These are phyloP conservation scores for Eristalis pertinax DNA, from an alignment of 2,888 invertebrate genomes.

Conservation along the genomic window DNA sequence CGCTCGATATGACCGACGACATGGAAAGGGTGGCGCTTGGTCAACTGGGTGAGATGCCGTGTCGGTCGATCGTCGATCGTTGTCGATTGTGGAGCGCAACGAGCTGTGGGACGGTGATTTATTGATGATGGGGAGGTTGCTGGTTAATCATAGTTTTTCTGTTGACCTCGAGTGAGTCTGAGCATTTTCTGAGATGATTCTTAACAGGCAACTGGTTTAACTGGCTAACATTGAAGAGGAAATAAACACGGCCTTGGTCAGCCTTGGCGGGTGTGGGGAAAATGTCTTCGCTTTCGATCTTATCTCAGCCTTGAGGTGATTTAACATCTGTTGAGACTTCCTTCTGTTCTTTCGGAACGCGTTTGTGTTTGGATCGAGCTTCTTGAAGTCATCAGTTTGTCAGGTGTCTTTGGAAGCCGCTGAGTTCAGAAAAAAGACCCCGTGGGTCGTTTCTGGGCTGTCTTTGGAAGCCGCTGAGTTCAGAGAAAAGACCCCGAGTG, in stretches of 20 bases:
- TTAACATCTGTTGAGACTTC: neutral
- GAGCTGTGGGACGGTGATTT: neutral
- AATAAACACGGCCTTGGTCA: neutral
- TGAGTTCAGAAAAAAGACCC: too few relatives aligned
- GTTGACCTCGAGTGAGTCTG: neutral
- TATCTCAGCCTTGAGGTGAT: neutral
- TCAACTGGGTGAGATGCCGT: neutral
- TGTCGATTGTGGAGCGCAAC: too few relatives aligned
- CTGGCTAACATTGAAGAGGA: neutral
- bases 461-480: too few relatives aligned
- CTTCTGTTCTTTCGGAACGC: neutral
- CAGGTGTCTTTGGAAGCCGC: too few relatives aligned
- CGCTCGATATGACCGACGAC: slow-evolving; percentile 3
- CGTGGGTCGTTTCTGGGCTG: too few relatives aligned
- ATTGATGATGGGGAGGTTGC: neutral
- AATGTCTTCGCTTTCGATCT: neutral
- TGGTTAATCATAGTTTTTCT: neutral
- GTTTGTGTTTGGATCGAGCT: neutral
- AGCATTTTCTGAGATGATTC: neutral
- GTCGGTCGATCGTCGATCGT: too few relatives aligned
- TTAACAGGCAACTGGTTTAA: neutral
- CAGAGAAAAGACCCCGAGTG: too few relatives aligned
- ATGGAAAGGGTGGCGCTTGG: slow-evolving; percentile 62
- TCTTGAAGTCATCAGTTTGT: too few relatives aligned
- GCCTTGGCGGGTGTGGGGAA: neutral